phyloP scores from a whole-genome alignment of 2,113 vertebrate genomes.

The Egretta garzetta region DNA sequence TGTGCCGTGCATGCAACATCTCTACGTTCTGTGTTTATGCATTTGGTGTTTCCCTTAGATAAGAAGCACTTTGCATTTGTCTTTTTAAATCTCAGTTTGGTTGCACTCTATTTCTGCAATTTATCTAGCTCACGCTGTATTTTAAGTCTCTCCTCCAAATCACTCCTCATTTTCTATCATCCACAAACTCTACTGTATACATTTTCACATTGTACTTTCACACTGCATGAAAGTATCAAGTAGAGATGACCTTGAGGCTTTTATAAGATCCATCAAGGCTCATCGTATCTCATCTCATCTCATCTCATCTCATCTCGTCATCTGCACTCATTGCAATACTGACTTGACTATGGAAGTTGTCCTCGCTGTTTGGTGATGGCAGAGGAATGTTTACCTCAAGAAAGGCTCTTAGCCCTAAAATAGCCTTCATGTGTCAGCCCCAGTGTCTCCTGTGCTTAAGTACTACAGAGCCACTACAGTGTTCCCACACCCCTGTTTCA shows the following conservation, averaged over 20 bases:
- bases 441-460: not conserved
- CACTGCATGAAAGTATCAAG: fast-evolving
- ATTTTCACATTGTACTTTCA: not conserved
- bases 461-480: not conserved
- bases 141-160: not conserved
- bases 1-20: not conserved
- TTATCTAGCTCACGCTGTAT: not conserved
- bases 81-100: not conserved
- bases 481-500: not conserved
- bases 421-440: not conserved
- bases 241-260: not conserved
- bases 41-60: not conserved
- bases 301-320: not conserved
- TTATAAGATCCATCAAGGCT: not conserved
- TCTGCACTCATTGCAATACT: not conserved
- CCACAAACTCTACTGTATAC: not conserved
- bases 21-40: not conserved
- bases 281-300: too few relatives aligned
- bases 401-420: not conserved
- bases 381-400: not conserved
- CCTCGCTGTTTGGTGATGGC: not conserved
- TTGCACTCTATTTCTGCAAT: not conserved
- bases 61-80: not conserved
- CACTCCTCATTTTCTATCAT: not conserved
- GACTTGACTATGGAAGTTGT: not conserved